These are phyloP conservation scores for Gnathonemus longibarbis DNA, from an alignment of 2,113 vertebrate genomes.

Conservation along the genomic window DNA sequence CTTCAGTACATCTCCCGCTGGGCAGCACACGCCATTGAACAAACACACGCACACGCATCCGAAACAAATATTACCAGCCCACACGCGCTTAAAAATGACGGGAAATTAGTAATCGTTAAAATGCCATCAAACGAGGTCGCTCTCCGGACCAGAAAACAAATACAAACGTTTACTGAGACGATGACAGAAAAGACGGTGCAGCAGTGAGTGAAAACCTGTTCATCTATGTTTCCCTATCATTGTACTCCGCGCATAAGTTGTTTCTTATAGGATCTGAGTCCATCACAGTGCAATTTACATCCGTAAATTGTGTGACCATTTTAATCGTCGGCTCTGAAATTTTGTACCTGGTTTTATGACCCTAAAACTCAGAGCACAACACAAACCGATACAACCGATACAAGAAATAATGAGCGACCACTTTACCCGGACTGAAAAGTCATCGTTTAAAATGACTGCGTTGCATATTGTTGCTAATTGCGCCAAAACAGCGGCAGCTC, in stretches of 20 bases:
- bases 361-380: neutral
- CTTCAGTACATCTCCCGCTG: constrained; percentile 44
- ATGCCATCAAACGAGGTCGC: constrained; percentile 59
- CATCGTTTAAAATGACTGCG: neutral
- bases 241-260: neutral
- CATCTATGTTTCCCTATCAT: neutral
- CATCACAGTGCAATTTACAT: neutral
- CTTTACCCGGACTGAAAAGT: neutral
- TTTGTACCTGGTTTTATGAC: neutral
- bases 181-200: neutral
- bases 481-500: neutral
- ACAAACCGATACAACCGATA: neutral
- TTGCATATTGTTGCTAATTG: neutral
- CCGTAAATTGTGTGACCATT: neutral
- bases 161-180: neutral
- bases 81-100: constrained; percentile 34
- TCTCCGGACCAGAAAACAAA: constrained; percentile 35
- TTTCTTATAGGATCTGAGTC: neutral
- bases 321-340: neutral
- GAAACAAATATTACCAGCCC: constrained; percentile 35
- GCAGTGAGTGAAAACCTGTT: neutral
- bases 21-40: constrained; percentile 77
- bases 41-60: constrained; percentile 68
- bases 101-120: constrained; percentile 61
- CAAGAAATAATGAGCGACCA: neutral